Evolutionary conservation across 2,797 vertebrate species (phyloP), one percentile per base, ranked within the genome.

Genomic region (Benthosema pterotum): DNA sequence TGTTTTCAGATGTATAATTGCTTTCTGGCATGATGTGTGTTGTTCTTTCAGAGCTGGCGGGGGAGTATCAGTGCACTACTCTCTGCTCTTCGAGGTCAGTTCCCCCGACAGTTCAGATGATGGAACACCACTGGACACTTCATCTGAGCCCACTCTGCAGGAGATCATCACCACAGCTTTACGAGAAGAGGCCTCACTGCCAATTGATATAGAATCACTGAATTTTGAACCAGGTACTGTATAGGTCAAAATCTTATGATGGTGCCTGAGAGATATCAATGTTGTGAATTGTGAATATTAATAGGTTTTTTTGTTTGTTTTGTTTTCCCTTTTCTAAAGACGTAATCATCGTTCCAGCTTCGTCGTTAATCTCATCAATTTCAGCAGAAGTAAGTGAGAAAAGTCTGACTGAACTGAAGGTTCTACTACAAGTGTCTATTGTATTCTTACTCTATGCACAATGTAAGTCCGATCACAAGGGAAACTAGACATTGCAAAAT

Each of bases 171-270:
- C 87, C 67, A 93, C 78, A 54, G 93, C 92, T 0, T 63, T 97
- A 28, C 88, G 84, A 0, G 93, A 95, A 78, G 94, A 96, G 15
- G 90, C 87, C 0, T 92, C 94, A n/a, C 78, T 95, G 60, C 91
- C 91, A 0, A 68, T 96, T 67, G 92, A 96, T 67, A 79, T 95
- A 54, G 85, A 88, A 45, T 94, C 93, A 0, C 86, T 97, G 2
- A 92, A 81, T 75, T 97, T 98, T 72, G 55, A 84, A 15, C 79
- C 86, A 79, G 91, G 91, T 91, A n/a, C n/a, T n/a, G n/a, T n/a
- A 46, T 2, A 32, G 18, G n/a, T 51, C 7, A 70, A 38, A 14
- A 65, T 38, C 17, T 22, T 5, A 11, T 22, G 4, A 11, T 25
- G 1, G 2, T 15, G 18, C 60, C 38, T 52, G 15, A 8, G 16